Evolutionary conservation across 2,113 vertebrate species (phyloP).

Genomic region (Trachemys scripta): DNA sequence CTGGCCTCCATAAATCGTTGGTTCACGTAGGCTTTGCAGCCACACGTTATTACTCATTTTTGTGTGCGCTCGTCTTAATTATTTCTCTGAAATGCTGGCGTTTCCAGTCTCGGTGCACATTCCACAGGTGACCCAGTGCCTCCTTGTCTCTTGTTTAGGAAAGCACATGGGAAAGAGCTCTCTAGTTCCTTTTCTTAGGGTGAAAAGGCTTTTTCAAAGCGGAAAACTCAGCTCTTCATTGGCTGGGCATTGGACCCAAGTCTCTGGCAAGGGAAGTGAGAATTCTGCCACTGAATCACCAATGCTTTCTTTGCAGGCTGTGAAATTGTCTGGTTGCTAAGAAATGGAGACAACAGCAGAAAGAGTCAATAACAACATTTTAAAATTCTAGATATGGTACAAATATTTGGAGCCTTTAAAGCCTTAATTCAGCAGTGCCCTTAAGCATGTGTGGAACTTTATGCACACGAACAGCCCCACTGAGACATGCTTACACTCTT

Average conservation of each 20-base stretch:
- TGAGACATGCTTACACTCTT: neutral
- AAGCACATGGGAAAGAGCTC: neutral
- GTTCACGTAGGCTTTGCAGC: neutral
- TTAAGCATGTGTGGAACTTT: neutral
- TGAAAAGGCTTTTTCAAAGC: neutral
- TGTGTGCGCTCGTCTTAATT: neutral
- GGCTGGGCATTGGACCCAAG: constrained; percentile 37
- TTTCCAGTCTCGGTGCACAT: neutral
- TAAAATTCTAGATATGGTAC: neutral
- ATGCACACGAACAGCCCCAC: neutral
- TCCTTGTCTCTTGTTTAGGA: neutral
- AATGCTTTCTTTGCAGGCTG: constrained; percentile 6
- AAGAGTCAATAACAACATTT: neutral
- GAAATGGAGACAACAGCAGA: neutral
- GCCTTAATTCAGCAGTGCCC: neutral
- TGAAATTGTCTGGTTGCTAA: neutral
- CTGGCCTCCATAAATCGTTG: neutral
- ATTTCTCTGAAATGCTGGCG: neutral
- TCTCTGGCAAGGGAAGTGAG: constrained; percentile 14
- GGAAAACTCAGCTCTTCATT: constrained; percentile 47
- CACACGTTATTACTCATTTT: neutral
- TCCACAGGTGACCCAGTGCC: neutral
- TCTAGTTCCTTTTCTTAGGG: neutral
- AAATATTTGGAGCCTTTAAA: neutral
- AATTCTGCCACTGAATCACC: constrained; percentile 22